Conservation (phyloP, 2,888 invertebrate species). For the Habrosyne pyritoides region DNA sequence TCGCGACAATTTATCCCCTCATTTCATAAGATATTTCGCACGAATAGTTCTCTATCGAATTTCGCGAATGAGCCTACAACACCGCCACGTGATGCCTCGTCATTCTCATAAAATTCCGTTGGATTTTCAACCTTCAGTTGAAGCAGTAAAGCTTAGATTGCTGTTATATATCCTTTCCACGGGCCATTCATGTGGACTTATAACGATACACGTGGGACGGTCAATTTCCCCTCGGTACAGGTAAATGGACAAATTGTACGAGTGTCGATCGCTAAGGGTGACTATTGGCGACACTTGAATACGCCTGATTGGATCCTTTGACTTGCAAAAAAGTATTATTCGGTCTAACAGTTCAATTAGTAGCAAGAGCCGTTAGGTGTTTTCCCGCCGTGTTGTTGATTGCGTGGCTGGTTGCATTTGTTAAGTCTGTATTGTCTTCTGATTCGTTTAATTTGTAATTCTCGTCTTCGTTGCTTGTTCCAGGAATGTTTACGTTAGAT, state of each 20-base stretch:
- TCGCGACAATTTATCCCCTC: slow-evolving; percentile 58
- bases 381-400: neutral
- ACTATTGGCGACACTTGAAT: slow-evolving; percentile 20
- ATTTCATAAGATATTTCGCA: slow-evolving; percentile 63
- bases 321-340: slow-evolving; percentile 20
- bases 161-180: neutral
- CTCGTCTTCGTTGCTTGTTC: neutral
- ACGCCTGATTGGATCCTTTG: slow-evolving; percentile 16
- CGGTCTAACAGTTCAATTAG: slow-evolving; percentile 28
- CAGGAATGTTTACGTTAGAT: neutral
- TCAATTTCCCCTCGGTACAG: slow-evolving; percentile 54
- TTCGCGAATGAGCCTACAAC: slow-evolving; percentile 47
- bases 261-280: slow-evolving; percentile 15
- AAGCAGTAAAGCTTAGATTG: slow-evolving; percentile 23
- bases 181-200: slow-evolving; percentile 15
- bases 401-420: neutral
- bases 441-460: neutral
- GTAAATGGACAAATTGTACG: slow-evolving; percentile 38
- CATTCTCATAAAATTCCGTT: slow-evolving; percentile 9
- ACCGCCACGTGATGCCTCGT: slow-evolving; percentile 27
- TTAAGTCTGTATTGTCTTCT: neutral
- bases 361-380: slow-evolving; percentile 1
- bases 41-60: slow-evolving; percentile 60
- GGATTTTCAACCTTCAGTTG: slow-evolving; percentile 28
- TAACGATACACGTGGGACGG: slow-evolving; percentile 47